Evolutionary conservation across 2,888 invertebrate genomes (phyloP).

Genomic region (Drosophila niveifrons): DNA sequence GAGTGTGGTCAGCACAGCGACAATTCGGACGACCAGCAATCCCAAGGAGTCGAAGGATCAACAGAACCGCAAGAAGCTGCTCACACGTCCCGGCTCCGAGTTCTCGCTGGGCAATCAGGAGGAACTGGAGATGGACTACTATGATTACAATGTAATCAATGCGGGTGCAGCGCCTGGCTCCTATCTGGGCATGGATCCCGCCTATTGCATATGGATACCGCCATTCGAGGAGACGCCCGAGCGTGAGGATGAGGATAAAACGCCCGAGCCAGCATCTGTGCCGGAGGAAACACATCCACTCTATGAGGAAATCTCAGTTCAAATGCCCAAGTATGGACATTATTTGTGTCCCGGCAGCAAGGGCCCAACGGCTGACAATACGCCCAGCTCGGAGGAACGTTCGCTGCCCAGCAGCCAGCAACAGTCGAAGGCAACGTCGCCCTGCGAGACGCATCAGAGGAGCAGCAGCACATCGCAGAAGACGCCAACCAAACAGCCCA

Average conservation of each 20-base stretch:
- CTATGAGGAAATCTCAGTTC: conserved; percentile 86
- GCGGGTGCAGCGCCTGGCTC: conserved; percentile 94
- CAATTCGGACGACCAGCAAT: conserved; percentile 88
- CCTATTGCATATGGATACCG: conserved; percentile 94
- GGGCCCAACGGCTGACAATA: conserved; percentile 81
- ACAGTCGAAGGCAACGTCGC: conserved; percentile 83
- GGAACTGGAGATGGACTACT: conserved; percentile 94
- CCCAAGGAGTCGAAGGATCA: conserved; percentile 92
- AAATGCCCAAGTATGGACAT: conserved; percentile 84
- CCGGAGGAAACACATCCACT: conserved; percentile 71
- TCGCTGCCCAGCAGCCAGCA: conserved; percentile 79
- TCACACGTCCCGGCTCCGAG: conserved; percentile 90
- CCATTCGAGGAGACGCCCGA: conserved; percentile 92
- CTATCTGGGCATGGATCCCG: conserved; percentile 95
- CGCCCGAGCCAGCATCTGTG: conserved; percentile 85
- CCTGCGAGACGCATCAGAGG: conserved; percentile 71
- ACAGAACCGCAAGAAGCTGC: conserved; percentile 89
- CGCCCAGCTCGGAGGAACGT: conserved; percentile 87
- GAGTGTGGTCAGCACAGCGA: conserved; percentile 89
- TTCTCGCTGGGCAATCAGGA: conserved; percentile 91
- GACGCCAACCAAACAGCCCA: conserved; percentile 58
- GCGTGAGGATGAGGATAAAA: conserved; percentile 88
- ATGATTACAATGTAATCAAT: conserved; percentile 95
- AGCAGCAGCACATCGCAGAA: conserved; percentile 44
- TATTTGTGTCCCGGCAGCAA: conserved; percentile 87